Base-by-base conservation (phyloP, 1,140 invertebrate genomes). In the Drosophila sp. region DNA sequence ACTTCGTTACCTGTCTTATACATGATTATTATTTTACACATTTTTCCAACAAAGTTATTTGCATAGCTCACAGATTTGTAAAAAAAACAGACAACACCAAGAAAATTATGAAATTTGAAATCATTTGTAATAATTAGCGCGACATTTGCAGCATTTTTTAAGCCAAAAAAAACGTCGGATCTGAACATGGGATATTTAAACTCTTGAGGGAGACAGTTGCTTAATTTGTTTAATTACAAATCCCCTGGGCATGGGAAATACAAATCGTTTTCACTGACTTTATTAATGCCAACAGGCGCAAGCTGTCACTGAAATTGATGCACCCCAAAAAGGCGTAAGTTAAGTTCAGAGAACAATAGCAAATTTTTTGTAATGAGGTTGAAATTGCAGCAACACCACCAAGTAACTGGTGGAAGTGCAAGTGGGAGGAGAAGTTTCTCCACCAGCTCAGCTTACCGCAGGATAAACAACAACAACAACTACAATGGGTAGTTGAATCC, bases 81-180 rank as follows among this genome's bases (percentile, higher is more conserved):
- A 56, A 56, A 61, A 78, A 81, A 78, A 63, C 71, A 70, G 45
- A 41, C 18, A 77, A 70, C 69, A 77, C 62, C 54, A 27, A 63
- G 72, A 72, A 75, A 78, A 72, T 58, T 72, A 78, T 64, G 58
- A 77, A 83, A 89, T 83, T 59, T 72, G 58, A 77, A 63, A 80
- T 78, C 63, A 89, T 89, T 89, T 89, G 83, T 89, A 89, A 89
- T 89, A 89, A 89, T 89, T 89, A 89, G 65, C 57, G 48, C 32
- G 76, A 78, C 84, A 77, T 82, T 89, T 87, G 61, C 67, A 41
- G 53, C 67, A 45, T 75, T 76, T 87, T 87, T 72, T 46, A 75
- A 51, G 36, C 43, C 54, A 57, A 74, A 75, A 63, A 63, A 18
- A 27, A 7, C 21, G 16, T n/a, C 4, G 4, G 7, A 25, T 32